Percentiles rank a stretch among this genome's conserved stretches.
These are phyloP conservation scores for Numida meleagris DNA, from an alignment of 2,113 vertebrate species.

Conservation along the genomic window DNA sequence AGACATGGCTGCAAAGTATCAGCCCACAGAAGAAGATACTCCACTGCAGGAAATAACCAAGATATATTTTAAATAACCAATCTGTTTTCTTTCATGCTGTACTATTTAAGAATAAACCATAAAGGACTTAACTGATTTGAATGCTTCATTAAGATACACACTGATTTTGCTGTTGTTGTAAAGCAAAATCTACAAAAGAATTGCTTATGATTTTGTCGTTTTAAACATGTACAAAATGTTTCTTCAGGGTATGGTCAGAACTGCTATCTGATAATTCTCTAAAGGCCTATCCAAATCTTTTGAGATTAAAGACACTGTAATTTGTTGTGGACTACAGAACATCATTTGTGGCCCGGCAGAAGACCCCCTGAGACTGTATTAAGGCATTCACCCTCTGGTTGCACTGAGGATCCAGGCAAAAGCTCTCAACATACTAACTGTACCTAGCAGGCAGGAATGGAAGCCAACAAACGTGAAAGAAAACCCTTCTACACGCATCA, in stretches of 20 bases:
- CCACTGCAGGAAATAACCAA: background rate
- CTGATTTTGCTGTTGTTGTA: background rate
- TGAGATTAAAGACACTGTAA: background rate
- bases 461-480: background rate
- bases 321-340: background rate
- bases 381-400: background rate
- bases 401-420: background rate
- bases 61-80: background rate
- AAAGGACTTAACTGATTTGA: background rate
- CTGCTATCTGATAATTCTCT: background rate
- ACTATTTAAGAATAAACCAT: background rate
- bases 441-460: background rate
- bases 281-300: background rate
- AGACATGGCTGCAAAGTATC: background rate
- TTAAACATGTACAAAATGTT: background rate
- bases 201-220: background rate
- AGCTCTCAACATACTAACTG: accelerated
- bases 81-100: background rate
- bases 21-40: background rate
- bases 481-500: background rate
- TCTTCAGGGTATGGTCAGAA: background rate
- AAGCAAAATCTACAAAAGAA: background rate
- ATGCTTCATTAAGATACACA: background rate
- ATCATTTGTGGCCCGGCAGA: background rate
- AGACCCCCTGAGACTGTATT: background rate